These are phyloP conservation scores for Coilia nasus DNA, from an alignment of 2,797 vertebrate genomes.

Conservation along the genomic window DNA sequence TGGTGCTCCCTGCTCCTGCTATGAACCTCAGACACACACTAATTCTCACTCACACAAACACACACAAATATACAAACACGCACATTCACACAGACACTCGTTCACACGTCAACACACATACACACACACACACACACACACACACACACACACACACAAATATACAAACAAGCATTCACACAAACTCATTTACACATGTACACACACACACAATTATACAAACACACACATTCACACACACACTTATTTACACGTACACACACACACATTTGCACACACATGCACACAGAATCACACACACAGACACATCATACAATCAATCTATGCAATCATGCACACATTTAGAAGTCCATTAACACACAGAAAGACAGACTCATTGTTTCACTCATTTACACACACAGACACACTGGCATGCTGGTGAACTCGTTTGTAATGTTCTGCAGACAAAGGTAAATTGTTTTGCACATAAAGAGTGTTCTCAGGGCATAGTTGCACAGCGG, in stretches of 20 bases:
- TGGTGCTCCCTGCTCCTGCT: constrained; percentile 2
- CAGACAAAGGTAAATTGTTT: no score
- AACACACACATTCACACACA: neutral
- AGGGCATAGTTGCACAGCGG: no score
- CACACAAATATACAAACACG: neutral
- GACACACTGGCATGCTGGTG: no score
- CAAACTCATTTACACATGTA: neutral
- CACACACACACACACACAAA: neutral
- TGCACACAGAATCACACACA: neutral
- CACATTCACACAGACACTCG: neutral
- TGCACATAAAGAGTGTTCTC: no score
- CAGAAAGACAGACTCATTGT: no score
- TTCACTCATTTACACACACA: no score
- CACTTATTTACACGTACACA: neutral
- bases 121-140: neutral
- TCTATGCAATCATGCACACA: no score
- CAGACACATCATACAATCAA: neutral
- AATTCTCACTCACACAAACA: no score
- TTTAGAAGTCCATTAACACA: no score
- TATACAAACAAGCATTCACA: neutral
- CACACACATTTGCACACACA: constrained; percentile 2
- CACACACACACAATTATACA: neutral
- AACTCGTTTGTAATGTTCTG: no score
- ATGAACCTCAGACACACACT: constrained; percentile 31
- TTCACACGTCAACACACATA: neutral